Evolutionary conservation across 2,888 invertebrate genomes (phyloP), one percentile per base, ranked within the genome.

Genomic region (Thecocarcelia acutangulata): DNA sequence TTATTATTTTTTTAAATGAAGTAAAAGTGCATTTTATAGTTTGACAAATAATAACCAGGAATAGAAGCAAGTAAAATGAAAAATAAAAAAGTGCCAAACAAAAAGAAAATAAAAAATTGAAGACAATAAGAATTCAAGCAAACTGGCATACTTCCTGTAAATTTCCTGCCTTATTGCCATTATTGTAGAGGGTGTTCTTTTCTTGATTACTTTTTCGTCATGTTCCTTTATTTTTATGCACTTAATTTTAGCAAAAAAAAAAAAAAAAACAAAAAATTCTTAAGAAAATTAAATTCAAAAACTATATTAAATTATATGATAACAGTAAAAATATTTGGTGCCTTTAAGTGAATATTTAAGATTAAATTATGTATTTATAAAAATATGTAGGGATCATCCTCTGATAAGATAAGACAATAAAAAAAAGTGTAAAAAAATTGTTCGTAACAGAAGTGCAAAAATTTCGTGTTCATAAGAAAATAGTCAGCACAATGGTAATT

Each of bases 61-160:
- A 66, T 69, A 46, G 37, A 54, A 61, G 12, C 24, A 28, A 44
- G 13, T 42, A 64, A 61, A 24, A 52, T 12, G 42, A 0, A 54
- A 28, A 59, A 37, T 9, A 40, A 40, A 33, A 24, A 33, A 46
- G 5, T 3, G 5, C 2, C 3, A 24, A 24, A 24, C 2, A 5
- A 33, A 33, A 33, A 33, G 6, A 8, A 33, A 33, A 33, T 9
- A 1, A 33, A 33, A 33, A 33, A 33, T 9, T 9, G 8, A 33
- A 48, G 24, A 40, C 74, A 40, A 64, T 42, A 48, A 48, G 54
- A 58, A 58, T 58, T 40, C 37, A 59, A 72, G 77, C 84, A 83
- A 85, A 85, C 85, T 83, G 68, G 74, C 76, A 81, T 72, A 83
- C 83, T 84, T 84, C 84, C 83, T 83, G 80, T 61, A 78, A 78